These are phyloP conservation scores for Hyperopisus bebe DNA, from an alignment of 2,113 vertebrate genomes.

Conservation along the genomic window DNA sequence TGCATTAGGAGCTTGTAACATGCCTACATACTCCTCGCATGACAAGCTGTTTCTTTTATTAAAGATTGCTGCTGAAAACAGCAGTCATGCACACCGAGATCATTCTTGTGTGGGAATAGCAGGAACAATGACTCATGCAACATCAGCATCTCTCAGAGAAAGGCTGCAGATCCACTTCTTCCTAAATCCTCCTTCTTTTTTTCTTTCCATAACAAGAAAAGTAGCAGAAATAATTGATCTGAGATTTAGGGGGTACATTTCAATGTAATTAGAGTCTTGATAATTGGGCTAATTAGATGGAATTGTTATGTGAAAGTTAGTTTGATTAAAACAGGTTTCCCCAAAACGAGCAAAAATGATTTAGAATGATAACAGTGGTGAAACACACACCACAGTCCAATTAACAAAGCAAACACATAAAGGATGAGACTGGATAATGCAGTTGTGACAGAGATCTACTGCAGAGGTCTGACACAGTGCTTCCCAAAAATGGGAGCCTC, in stretches of 20 bases:
- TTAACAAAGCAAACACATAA: constrained; percentile 41
- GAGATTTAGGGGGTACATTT: constrained; percentile 73
- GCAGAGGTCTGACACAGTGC: not conserved
- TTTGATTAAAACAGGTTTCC: constrained; percentile 73
- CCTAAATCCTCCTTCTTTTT: constrained; percentile 38
- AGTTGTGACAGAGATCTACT: not conserved
- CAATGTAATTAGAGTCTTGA: constrained; percentile 71
- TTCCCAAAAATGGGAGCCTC: not conserved
- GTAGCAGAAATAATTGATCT: constrained; percentile 71
- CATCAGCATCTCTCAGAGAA: constrained; percentile 46
- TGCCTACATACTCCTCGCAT: not conserved
- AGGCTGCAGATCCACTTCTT: constrained; percentile 38
- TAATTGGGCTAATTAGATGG: constrained; percentile 77
- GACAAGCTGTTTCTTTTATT: not conserved
- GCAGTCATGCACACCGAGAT: not conserved
- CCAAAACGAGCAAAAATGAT: constrained; percentile 49
- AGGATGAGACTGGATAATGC: not conserved
- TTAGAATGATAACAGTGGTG: constrained; percentile 45
- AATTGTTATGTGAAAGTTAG: constrained; percentile 70
- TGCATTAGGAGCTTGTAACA: not conserved
- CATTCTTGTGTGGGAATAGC: not conserved
- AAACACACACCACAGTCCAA: constrained; percentile 31
- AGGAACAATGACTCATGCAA: not conserved
- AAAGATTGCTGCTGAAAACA: not conserved
- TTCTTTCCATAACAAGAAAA: constrained; percentile 55